Evolutionary conservation across 92 coral and sea anemone species (phyloP).

Genomic region (Isaurus tuberculatus): DNA sequence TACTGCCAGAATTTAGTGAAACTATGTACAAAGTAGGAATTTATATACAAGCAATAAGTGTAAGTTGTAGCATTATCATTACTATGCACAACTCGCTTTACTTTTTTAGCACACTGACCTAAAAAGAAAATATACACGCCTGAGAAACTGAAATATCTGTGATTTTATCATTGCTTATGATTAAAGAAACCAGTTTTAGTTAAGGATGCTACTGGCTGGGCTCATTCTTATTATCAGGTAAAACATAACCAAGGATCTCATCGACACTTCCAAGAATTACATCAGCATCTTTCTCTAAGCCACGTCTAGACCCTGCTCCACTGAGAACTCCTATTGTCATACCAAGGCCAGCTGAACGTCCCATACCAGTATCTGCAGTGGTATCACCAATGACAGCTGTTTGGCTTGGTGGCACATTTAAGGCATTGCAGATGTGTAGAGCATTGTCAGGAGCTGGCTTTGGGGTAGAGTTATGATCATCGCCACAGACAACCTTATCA

Average conservation of each 20-base stretch:
- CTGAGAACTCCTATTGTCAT: conserved; percentile 89
- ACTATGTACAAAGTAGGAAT: too few relatives aligned
- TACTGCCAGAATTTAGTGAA: too few relatives aligned
- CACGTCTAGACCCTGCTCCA: conserved; percentile 82
- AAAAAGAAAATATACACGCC: too few relatives aligned
- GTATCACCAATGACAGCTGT: conserved; percentile 94
- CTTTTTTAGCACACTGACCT: too few relatives aligned
- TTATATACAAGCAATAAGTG: too few relatives aligned
- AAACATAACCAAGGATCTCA: conserved; percentile 74
- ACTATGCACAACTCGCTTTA: too few relatives aligned
- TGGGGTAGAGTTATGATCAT: conserved; percentile 80
- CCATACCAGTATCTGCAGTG: conserved; percentile 92
- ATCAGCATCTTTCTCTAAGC: conserved; percentile 86
- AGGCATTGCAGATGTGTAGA: conserved; percentile 81
- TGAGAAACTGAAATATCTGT: too few relatives aligned
- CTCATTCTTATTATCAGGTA: conserved; percentile 18
- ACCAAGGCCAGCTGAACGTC: conserved; percentile 91
- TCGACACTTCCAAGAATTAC: conserved; percentile 81
- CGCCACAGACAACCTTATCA: conserved; percentile 89
- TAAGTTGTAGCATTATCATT: too few relatives aligned
- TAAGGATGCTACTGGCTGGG: too few relatives aligned
- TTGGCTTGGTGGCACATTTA: conserved; percentile 76
- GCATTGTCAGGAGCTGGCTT: conserved; percentile 96
- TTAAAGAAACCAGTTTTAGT: too few relatives aligned
- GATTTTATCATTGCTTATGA: too few relatives aligned